A percentile compares a stretch with the other conserved stretches of the same genome.
Conservation (phyloP, 2,797 vertebrate species). For the Myiotriccus ornatus region DNA sequence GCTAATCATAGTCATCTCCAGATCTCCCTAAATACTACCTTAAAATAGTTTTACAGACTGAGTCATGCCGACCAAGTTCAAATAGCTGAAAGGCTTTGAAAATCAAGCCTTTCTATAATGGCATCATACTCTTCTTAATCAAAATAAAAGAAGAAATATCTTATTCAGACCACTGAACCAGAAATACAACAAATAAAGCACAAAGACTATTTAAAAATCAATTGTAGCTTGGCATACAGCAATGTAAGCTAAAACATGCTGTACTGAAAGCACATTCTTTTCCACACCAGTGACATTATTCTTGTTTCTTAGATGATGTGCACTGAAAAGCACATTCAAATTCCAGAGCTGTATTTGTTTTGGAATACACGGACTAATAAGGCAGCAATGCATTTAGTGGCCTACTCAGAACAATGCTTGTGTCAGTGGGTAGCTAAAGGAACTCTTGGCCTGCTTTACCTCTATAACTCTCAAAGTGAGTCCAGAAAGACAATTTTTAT, state of each 20-base stretch:
- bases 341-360: not conserved
- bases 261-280: slow-evolving; percentile 6
- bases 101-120: not conserved
- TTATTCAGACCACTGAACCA: not conserved
- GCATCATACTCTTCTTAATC: not conserved
- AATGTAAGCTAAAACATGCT: not conserved
- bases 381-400: not conserved
- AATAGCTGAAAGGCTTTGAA: not conserved
- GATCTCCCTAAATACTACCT: not conserved
- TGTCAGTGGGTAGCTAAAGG: not conserved
- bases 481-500: not conserved
- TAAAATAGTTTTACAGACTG: not conserved
- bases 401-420: not conserved
- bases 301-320: not conserved
- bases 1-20: not conserved
- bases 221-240: not conserved
- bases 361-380: not conserved
- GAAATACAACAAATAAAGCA: not conserved
- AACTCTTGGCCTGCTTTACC: not conserved
- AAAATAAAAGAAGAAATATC: not conserved
- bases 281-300: slow-evolving; percentile 5
- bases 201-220: not conserved
- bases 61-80: not conserved
- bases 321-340: not conserved
- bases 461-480: not conserved